Conservation (phyloP, 2,113 vertebrate species). For the Anolis sagrei region DNA sequence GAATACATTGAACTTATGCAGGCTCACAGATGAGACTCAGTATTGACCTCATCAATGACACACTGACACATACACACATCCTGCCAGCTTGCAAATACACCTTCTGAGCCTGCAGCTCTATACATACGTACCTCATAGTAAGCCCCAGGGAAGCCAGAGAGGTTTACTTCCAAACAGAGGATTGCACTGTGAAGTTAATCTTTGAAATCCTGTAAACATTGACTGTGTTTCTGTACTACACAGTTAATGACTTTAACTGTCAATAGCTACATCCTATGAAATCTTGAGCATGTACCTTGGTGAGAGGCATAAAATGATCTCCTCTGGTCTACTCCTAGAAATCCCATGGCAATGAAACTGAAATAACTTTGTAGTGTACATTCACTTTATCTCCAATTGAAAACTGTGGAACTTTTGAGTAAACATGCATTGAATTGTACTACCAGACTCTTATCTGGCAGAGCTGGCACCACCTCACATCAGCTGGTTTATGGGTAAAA, state of each 20-base stretch:
- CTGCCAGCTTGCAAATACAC: neutral
- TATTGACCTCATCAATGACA: neutral
- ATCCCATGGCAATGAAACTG: too few relatives aligned
- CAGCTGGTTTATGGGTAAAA: neutral
- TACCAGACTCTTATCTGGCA: neutral
- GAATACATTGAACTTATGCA: neutral
- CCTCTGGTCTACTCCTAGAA: too few relatives aligned
- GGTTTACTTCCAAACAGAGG: neutral
- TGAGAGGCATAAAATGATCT: too few relatives aligned
- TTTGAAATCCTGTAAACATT: neutral
- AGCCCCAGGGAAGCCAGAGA: neutral
- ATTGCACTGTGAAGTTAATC: neutral
- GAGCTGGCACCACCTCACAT: neutral
- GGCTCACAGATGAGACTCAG: neutral
- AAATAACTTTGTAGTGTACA: too few relatives aligned
- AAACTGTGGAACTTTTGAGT: neutral
- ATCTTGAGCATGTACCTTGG: too few relatives aligned
- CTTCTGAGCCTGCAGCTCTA: neutral
- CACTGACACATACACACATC: neutral
- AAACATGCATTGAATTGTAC: neutral
- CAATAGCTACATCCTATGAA: too few relatives aligned
- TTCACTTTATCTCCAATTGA: neutral
- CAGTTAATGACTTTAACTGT: too few relatives aligned
- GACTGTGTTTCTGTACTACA: neutral
- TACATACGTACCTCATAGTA: neutral